These are phyloP conservation scores for Arge pagana DNA, from an alignment of 2,888 invertebrate genomes.

Conservation along the genomic window DNA sequence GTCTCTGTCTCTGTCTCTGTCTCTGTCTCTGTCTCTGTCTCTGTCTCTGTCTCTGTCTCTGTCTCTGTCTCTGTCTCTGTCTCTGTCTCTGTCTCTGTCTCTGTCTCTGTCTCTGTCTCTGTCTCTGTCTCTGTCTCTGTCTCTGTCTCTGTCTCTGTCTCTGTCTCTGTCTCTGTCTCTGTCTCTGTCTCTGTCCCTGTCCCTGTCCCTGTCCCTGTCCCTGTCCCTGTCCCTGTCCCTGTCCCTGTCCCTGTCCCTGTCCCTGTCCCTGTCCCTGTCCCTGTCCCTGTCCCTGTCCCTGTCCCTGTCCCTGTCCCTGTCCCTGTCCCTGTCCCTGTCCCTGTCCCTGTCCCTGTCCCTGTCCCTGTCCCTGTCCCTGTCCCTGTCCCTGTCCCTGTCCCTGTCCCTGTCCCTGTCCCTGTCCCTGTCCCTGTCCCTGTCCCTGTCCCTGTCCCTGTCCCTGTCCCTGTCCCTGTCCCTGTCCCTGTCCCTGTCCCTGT, in stretches of 20 bases:
- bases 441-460: constrained; percentile 8
- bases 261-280: not conserved
- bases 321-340: not conserved
- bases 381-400: not conserved
- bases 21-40: not conserved
- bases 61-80: not conserved
- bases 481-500: not conserved
- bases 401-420: not conserved
- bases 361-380: not conserved
- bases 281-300: no score
- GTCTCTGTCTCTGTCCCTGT: no score
- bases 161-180: not conserved
- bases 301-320: not conserved
- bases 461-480: not conserved
- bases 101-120: not conserved
- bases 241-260: constrained; percentile 4
- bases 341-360: not conserved
- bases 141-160: not conserved
- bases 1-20: not conserved
- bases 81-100: not conserved
- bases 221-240: constrained; percentile 4
- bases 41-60: not conserved
- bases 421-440: not conserved
- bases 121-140: not conserved
- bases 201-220: not conserved